Evolutionary conservation across 2,888 invertebrate genomes (phyloP), one percentile per base, ranked within the genome.

Genomic region (Drosophila cyrtoloma): DNA sequence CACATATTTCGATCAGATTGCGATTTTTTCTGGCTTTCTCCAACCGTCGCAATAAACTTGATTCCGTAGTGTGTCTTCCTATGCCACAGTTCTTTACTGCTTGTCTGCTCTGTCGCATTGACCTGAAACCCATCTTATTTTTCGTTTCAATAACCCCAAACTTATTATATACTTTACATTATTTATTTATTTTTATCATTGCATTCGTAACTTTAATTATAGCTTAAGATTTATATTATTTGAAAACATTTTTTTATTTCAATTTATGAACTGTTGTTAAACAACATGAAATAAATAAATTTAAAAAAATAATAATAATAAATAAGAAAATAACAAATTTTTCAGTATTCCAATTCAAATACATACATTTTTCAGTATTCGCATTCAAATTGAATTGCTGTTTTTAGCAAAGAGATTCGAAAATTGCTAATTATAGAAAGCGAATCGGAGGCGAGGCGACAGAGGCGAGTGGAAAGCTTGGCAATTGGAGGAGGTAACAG

Each of bases 381-480:
- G 30, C 50, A 55, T 33, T 59, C 39, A 52, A 64, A 74, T 50
- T 30, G 35, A 58, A 52, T 75, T 77, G 57, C 55, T 66, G 63
- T 39, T 28, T 33, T 56, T 63, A 42, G 51, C 32, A 56, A 61
- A 55, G 51, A 28, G 53, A 61, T 37, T 62, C 47, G 28, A 57
- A 80, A 80, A 61, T 60, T 65, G 77, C 77, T 80, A 80, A 77
- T 81, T 79, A 77, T 60, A 30, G 32, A 53, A 55, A 42, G 51
- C 53, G 22, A 67, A 26, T 35, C 55, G 22, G 33, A 22, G 33
- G 22, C 32, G 52, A 47, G 33, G 28, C 51, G 22, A 28, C 28
- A 30, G 50, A 37, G 14, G 26, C 10, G 19, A 26, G 35, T 16
- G 53, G 26, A 35, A 30, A 26, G 32, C 22, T 39, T 33, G 10